Evolutionary conservation across 1,140 invertebrate species (phyloP).

Genomic region (Pseudomyrmex gracilis): DNA sequence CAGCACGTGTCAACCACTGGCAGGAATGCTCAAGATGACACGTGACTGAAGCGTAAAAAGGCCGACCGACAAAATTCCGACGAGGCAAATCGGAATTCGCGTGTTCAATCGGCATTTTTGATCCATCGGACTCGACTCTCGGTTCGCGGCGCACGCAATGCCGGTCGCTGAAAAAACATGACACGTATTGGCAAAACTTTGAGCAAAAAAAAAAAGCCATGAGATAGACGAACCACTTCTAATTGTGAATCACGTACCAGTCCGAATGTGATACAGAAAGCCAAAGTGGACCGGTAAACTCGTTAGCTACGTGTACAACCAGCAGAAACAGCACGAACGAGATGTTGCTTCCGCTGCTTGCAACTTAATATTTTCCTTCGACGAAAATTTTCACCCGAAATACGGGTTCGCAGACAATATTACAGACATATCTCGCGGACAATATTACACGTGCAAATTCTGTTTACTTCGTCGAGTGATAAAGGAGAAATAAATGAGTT

Average conservation of each 20-base stretch:
- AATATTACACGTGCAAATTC: neutral
- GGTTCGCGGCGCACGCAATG: conserved; percentile 7
- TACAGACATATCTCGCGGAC: neutral
- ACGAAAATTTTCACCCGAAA: neutral
- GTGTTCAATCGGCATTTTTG: conserved; percentile 3
- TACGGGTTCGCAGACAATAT: neutral
- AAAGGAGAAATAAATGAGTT: neutral
- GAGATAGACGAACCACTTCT: conserved; percentile 2
- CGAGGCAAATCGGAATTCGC: conserved; percentile 14
- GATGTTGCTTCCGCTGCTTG: neutral
- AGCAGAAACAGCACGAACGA: neutral
- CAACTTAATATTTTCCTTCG: conserved; percentile 7
- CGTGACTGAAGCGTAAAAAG: conserved; percentile 23
- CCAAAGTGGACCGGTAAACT: neutral
- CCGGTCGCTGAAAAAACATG: conserved; percentile 27
- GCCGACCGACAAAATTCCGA: conserved; percentile 4
- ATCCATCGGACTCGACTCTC: neutral
- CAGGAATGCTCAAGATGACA: conserved; percentile 6
- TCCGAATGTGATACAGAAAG: conserved; percentile 21
- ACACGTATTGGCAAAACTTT: conserved; percentile 36
- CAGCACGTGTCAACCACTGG: neutral
- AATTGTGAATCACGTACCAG: conserved; percentile 45
- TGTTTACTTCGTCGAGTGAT: neutral
- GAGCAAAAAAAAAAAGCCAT: neutral
- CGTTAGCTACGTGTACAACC: conserved; percentile 7